Evolutionary conservation across 2,888 invertebrate species (phyloP), one percentile per base, ranked within the genome.

Genomic region (Idaea biselata): DNA sequence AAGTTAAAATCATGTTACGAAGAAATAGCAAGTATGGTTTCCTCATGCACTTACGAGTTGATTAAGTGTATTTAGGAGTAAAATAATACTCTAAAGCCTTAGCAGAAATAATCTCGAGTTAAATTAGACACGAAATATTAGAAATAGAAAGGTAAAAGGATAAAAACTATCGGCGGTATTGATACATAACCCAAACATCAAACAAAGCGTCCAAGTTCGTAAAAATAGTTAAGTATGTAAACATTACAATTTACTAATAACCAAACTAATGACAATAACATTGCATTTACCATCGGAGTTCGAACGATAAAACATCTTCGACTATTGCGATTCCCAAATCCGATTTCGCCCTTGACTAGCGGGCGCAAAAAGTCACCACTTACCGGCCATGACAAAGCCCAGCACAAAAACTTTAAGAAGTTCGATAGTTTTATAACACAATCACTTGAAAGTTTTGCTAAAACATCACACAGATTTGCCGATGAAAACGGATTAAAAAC

Each of bases 301-400:
- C 84, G 92, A 93, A 88, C 93, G 93, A 93, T 93, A 93, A 93
- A 93, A 93, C 93, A 93, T 93, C 93, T 92, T 93, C 91, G 83
- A 91, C 81, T 89, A 91, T 89, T 91, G 89, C 89, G 91, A 92
- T 89, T 92, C 89, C 89, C 86, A 88, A 91, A 86, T 89, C 91
- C 91, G 84, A 90, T 91, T 91, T 93, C 92, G 91, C 91, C 92
- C 93, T 93, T 93, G 91, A 91, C 85, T 89, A 89, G 84, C 88
- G 89, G 89, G 89, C 89, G 89, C 89, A 87, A 91, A 92, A 93
- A 93, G 91, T 92, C 92, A 90, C 91, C 93, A 95, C 95, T 95
- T 95, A 95, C 95, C 95, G 95, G 95, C 95, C 96, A 96, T 96
- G 95, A 95, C 95, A 95, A 94, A 94, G 88, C 91, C 92, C 91